phyloP scores from a whole-genome alignment of 2,888 invertebrate genomes.

The Morinoia aosen region DNA sequence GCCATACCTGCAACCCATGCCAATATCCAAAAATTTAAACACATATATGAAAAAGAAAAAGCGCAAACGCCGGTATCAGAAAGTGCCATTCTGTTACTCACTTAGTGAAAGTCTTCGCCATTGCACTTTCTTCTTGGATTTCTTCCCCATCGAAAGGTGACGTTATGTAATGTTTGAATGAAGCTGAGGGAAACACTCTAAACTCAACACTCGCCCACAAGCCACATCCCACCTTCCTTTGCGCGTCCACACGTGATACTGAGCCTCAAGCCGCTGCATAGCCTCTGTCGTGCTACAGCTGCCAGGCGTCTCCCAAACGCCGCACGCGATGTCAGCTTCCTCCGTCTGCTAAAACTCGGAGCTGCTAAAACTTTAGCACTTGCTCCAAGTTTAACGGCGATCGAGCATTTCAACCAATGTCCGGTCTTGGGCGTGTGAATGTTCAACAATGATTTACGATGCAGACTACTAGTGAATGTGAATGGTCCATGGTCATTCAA shows the following conservation, averaged over 20 bases:
- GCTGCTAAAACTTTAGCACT: no score
- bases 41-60: not conserved
- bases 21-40: slow-evolving; percentile 25
- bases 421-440: not conserved
- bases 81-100: slow-evolving; percentile 57
- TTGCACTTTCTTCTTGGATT: slow-evolving; percentile 68
- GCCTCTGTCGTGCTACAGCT: slow-evolving; percentile 6
- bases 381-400: no score
- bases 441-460: no score
- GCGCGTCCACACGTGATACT: slow-evolving; percentile 48
- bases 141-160: slow-evolving; percentile 70
- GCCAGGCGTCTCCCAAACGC: not conserved
- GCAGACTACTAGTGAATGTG: no score
- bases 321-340: not conserved
- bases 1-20: slow-evolving; percentile 34
- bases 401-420: not conserved
- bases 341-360: not conserved
- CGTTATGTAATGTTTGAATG: slow-evolving; percentile 47
- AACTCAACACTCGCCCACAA: slow-evolving; percentile 39
- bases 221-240: slow-evolving; percentile 45
- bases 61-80: not conserved
- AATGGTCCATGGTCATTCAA: no score
- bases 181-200: slow-evolving; percentile 37
- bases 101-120: slow-evolving; percentile 66
- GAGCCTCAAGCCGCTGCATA: not conserved